Evolutionary conservation across 2,888 invertebrate species (phyloP).

Genomic region (Cecidostiba fungosa): DNA sequence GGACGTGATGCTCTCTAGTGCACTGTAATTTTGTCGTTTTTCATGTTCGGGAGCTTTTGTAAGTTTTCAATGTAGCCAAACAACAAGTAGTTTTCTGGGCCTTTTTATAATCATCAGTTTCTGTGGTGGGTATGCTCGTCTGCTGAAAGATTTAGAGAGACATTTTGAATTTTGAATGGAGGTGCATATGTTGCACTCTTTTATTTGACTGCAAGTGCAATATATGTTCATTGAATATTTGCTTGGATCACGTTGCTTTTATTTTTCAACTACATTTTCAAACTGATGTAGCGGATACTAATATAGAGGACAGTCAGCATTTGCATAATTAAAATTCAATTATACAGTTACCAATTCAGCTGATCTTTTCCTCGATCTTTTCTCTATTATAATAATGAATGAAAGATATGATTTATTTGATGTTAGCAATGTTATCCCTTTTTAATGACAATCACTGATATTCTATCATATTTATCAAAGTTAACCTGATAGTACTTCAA

Average conservation of each 20-base stretch:
- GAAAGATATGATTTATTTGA: no score
- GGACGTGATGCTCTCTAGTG: not conserved
- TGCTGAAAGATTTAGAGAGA: constrained; percentile 1
- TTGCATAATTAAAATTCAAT: no score
- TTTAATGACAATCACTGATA: no score
- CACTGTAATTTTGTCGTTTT: not conserved
- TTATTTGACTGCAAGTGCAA: not conserved
- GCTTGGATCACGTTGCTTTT: not conserved
- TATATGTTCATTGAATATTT: not conserved
- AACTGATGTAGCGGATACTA: no score
- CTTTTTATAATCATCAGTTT: not conserved
- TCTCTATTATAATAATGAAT: no score
- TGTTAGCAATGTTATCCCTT: no score
- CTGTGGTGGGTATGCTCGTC: not conserved
- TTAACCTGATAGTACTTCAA: not conserved
- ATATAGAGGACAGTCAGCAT: no score
- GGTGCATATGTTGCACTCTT: constrained; percentile 1
- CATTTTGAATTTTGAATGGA: constrained; percentile 34
- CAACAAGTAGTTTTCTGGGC: not conserved
- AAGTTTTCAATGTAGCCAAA: not conserved
- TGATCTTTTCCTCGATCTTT: no score
- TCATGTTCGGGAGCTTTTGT: not conserved
- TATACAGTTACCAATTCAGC: no score
- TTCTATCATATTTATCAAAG: no score
- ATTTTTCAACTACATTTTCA: no score